Evolutionary conservation across 1,140 invertebrate species (phyloP), one percentile per base, ranked within the genome.

Genomic region (Marisa cornuarietis): DNA sequence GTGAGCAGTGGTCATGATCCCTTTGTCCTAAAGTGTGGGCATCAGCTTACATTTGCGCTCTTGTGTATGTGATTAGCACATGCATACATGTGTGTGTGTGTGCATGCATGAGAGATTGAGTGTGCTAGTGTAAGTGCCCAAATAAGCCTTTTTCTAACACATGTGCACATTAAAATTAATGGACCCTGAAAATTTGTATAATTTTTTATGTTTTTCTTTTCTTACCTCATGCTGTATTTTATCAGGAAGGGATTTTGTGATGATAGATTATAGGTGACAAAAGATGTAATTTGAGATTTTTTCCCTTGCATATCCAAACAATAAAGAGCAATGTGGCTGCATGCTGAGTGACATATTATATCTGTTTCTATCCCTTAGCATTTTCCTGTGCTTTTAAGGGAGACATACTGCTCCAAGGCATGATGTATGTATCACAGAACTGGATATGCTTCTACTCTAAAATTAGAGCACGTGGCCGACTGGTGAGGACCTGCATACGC

Each of bases 371-470:
- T 78, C 73, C 94, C 93, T 51, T 92, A 96, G 95, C 96, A 93
- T 98, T 96, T 92, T 96, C 96, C 14, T 98, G 97, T 92, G 96
- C 97, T 71, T 93, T 97, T 82, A 95, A 97, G 71, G 95, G 95
- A 71, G 96, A 98, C 89, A 97, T 98, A 83, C 91, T 98, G n/a
- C 93, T 97, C 18, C 96, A 97, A 91, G 96, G 97, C 63, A 95
- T 96, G 87, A 93, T 98, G 75, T 98, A 97, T 92, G 96, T 98
- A 84, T 97, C 96, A 65, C 94, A 95, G 88, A 96, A 97, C 88
- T 96, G 96, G 91, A 96, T 98, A 91, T 96, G 96, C 75, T 98
- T 98, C 92, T 96, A 98, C 91, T 97, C 96, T 73, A 97, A 97
- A 88, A 96, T 98, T 69, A 96, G 97, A 90, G 96, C 96, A 79